phyloP scores from a whole-genome alignment of 1,140 invertebrate species.

The Antheraea pernyi region DNA sequence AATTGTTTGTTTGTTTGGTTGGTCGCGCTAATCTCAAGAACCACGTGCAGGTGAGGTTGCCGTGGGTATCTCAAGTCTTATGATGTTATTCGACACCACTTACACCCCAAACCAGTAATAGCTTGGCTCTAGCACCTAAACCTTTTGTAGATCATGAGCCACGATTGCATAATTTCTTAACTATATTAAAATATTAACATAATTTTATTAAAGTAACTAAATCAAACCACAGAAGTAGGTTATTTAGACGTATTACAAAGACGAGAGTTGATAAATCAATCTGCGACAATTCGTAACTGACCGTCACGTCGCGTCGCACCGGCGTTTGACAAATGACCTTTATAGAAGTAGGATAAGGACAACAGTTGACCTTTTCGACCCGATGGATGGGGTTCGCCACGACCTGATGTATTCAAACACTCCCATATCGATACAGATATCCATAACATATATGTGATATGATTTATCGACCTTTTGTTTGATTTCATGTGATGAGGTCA shows the following conservation, averaged over 20 bases:
- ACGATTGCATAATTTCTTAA: too few relatives aligned
- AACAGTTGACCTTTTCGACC: conserved; percentile 33
- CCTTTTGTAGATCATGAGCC: too few relatives aligned
- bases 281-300: conserved; percentile 19
- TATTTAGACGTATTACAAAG: conserved; percentile 1
- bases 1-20: too few relatives aligned
- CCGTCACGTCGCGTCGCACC: neutral
- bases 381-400: conserved; percentile 12
- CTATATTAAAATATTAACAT: too few relatives aligned
- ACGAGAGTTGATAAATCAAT: neutral
- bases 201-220: neutral
- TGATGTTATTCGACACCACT: too few relatives aligned
- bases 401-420: conserved; percentile 30
- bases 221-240: neutral
- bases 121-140: too few relatives aligned
- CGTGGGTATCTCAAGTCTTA: too few relatives aligned
- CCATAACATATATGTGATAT: neutral
- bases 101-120: too few relatives aligned
- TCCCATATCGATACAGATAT: neutral
- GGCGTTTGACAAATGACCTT: conserved; percentile 43
- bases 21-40: too few relatives aligned
- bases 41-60: too few relatives aligned
- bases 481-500: too few relatives aligned
- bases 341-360: conserved; percentile 35
- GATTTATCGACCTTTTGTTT: neutral